Evolutionary conservation across 2,888 invertebrate species (phyloP), one percentile per base, ranked within the genome.

Genomic region (Hypolimnas misippus): DNA sequence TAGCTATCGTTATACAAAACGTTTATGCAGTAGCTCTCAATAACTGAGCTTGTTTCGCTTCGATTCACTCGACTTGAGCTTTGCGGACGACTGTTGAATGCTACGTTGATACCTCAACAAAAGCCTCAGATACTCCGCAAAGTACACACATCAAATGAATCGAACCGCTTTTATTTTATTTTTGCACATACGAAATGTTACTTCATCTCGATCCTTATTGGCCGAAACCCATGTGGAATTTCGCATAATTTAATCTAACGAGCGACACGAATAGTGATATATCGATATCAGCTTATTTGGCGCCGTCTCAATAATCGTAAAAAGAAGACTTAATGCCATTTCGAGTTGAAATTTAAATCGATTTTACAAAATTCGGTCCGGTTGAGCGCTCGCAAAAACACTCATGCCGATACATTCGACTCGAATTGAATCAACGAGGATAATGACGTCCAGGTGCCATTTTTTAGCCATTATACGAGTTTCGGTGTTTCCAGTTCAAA

Each of bases 391-490:
- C 71, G 74, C 70, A 77, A 79, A 81, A 78, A 77, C 72, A 63
- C 57, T 66, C 68, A 63, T 75, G 72, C 70, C 71, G 70, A 76
- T 74, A 76, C 73, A 77, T 82, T 73, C 70, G 67, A 65, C 57
- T 69, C 71, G 75, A 73, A 76, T 74, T 75, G 78, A 78, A 80
- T 84, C 79, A 79, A 83, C 81, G 78, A 73, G 73, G 72, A 77
- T 79, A 79, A 79, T 75, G 75, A 78, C 75, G 71, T 66, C 61
- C 53, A 68, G 70, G 67, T 73, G 74, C 71, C 75, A 76, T 68
- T 80, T 83, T 84, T 81, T 77, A 73, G 62, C 55, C 16, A 40
- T 58, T 65, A 66, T 80, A 82, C 82, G 78, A 70, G 82, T 83
- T 83, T 80, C 77, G 79, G 80, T 73, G 71, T 75, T 69, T 69